Conservation (phyloP, 2,113 vertebrate genomes). For the Indicator maculatus region DNA sequence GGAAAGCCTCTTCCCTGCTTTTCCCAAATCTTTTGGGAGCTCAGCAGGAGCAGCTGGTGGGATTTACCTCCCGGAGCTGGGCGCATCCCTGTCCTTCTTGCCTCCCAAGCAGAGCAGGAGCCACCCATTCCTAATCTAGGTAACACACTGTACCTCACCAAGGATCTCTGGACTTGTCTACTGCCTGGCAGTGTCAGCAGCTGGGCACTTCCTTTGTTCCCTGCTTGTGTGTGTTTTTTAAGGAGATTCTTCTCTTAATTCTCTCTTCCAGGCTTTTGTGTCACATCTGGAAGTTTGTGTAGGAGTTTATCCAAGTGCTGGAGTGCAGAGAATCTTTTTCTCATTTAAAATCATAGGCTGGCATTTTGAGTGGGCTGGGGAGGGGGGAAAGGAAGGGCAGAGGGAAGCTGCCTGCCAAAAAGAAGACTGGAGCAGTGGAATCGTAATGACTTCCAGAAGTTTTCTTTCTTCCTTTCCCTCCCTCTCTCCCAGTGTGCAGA, state of each 20-base stretch:
- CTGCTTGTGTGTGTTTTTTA: background rate
- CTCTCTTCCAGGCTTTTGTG: conserved; percentile 82
- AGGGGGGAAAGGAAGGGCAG: conserved; percentile 32
- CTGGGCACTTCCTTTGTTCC: background rate
- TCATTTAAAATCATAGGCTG: conserved; percentile 89
- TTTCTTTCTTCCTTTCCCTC: conserved; percentile 46
- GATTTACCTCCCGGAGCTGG: background rate
- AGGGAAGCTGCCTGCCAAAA: conserved; percentile 73
- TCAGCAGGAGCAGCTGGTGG: background rate
- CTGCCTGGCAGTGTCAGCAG: background rate
- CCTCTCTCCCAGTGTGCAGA: conserved; percentile 14
- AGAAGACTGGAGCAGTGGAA: conserved; percentile 65
- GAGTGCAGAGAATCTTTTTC: conserved; percentile 87
- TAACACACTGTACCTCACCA: background rate
- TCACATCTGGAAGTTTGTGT: conserved; percentile 92
- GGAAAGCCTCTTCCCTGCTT: background rate
- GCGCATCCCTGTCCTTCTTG: background rate
- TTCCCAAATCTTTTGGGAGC: background rate
- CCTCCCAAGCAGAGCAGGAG: background rate
- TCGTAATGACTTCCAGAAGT: conserved; percentile 74
- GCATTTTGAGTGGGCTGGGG: conserved; percentile 76
- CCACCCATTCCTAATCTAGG: background rate
- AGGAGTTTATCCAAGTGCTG: conserved; percentile 87
- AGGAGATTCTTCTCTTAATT: conserved; percentile 74
- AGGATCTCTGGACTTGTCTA: background rate